These are phyloP conservation scores for Chloroceryle inda DNA, from an alignment of 2,797 vertebrate species.

Conservation along the genomic window DNA sequence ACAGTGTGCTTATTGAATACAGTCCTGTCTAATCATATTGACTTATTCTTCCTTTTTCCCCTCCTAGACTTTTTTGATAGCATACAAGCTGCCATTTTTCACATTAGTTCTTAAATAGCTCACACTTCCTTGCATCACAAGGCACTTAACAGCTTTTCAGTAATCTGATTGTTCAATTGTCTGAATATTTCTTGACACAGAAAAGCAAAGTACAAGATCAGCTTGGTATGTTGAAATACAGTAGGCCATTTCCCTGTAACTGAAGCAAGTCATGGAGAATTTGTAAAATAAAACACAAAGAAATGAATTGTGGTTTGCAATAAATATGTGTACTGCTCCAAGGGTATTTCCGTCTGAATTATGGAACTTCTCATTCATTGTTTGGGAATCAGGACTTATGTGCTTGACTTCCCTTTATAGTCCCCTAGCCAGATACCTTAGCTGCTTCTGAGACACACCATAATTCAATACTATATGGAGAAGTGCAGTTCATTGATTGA, in stretches of 20 bases:
- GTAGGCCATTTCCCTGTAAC: constrained; percentile 14
- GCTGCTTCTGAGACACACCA: neutral
- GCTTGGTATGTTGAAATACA: constrained; percentile 26
- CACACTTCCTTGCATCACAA: constrained; percentile 26
- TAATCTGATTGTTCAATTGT: constrained; percentile 68
- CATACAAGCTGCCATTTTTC: constrained; percentile 54
- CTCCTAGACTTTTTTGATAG: constrained; percentile 17
- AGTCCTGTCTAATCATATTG: constrained; percentile 10
- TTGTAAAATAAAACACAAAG: constrained; percentile 47
- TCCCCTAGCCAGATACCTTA: neutral
- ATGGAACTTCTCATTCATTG: neutral
- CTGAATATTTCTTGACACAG: constrained; percentile 24
- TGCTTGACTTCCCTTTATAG: constrained; percentile 43
- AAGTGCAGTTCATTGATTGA: neutral
- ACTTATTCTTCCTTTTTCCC: constrained; percentile 7
- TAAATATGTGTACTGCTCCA: neutral
- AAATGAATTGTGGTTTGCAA: neutral
- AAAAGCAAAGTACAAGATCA: constrained; percentile 4
- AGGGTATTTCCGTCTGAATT: constrained; percentile 26
- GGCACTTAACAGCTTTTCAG: constrained; percentile 59
- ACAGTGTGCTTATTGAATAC: neutral
- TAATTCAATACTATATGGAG: neutral
- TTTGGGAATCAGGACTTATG: neutral
- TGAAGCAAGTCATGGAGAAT: constrained; percentile 57
- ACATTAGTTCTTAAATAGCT: constrained; percentile 48